phyloP scores from a whole-genome alignment of 1,140 invertebrate genomes.

The Achatina immaculata region DNA sequence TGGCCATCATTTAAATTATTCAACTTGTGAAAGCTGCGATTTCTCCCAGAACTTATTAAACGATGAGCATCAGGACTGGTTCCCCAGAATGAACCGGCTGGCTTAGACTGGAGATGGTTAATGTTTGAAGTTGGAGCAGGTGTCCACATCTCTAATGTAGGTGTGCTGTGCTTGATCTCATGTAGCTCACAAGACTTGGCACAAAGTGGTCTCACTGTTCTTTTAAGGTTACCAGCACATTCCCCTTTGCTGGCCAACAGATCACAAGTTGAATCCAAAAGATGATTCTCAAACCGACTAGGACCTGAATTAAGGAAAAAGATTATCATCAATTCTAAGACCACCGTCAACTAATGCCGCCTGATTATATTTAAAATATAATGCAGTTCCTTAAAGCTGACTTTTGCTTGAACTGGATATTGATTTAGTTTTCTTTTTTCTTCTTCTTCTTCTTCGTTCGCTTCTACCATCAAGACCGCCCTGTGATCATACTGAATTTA shows the following conservation, averaged over 20 bases:
- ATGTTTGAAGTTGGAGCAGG: neutral
- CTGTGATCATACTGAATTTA: too few species aligned
- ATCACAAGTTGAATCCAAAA: conserved; percentile 41
- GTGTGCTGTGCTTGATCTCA: conserved; percentile 6
- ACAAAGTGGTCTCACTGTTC: conserved; percentile 40
- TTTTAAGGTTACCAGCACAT: conserved; percentile 40
- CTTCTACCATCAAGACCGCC: too few species aligned
- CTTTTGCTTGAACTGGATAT: too few species aligned
- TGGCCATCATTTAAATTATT: neutral
- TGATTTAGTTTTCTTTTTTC: too few species aligned
- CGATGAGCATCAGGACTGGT: neutral
- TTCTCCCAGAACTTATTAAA: too few species aligned
- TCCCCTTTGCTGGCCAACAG: conserved; percentile 36
- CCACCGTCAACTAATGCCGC: too few species aligned
- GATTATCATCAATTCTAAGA: too few species aligned
- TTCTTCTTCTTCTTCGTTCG: too few species aligned
- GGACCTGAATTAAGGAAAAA: too few species aligned
- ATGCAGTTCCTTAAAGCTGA: too few species aligned
- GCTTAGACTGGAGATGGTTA: neutral
- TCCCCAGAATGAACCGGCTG: neutral
- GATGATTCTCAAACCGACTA: conserved; percentile 32
- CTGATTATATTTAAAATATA: too few species aligned
- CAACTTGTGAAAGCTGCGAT: neutral
- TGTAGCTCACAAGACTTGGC: conserved; percentile 37
- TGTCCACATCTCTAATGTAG: neutral